Conservation (phyloP, 2,888 invertebrate genomes). For the Lamellibrachia satsuma region DNA sequence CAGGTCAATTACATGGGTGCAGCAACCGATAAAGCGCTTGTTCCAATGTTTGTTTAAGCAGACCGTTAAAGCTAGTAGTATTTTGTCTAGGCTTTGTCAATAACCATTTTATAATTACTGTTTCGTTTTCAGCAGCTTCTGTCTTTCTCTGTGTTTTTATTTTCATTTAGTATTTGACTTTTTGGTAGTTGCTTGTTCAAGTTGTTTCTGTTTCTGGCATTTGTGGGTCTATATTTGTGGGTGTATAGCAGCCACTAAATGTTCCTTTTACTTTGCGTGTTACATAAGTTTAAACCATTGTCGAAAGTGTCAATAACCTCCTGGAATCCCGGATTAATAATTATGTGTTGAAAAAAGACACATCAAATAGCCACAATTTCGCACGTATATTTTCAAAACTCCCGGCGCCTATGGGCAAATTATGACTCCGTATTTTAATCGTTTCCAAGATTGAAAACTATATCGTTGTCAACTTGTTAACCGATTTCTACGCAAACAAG, state of each 20-base stretch:
- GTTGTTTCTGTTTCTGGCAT: neutral
- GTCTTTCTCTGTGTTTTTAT: neutral
- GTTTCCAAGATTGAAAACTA: neutral
- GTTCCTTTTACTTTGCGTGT: neutral
- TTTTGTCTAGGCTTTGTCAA: too few relatives aligned
- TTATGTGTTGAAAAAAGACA: neutral
- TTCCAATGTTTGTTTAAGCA: too few relatives aligned
- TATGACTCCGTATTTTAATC: neutral
- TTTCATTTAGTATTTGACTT: neutral
- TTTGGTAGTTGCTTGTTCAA: neutral
- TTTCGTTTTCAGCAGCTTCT: neutral
- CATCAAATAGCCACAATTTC: neutral
- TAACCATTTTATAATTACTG: neutral
- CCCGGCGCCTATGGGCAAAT: too few relatives aligned
- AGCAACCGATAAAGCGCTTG: too few relatives aligned
- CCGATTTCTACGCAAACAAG: neutral
- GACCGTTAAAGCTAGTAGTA: too few relatives aligned
- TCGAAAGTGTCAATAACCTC: neutral
- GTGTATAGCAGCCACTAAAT: neutral
- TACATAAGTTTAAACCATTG: neutral
- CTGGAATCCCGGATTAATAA: neutral
- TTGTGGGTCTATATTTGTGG: neutral
- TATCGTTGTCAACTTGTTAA: neutral
- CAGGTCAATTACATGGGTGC: too few relatives aligned
- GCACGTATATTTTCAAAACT: neutral